These are phyloP conservation scores for Folsomia candida DNA, from an alignment of 2,888 invertebrate genomes.

Conservation along the genomic window DNA sequence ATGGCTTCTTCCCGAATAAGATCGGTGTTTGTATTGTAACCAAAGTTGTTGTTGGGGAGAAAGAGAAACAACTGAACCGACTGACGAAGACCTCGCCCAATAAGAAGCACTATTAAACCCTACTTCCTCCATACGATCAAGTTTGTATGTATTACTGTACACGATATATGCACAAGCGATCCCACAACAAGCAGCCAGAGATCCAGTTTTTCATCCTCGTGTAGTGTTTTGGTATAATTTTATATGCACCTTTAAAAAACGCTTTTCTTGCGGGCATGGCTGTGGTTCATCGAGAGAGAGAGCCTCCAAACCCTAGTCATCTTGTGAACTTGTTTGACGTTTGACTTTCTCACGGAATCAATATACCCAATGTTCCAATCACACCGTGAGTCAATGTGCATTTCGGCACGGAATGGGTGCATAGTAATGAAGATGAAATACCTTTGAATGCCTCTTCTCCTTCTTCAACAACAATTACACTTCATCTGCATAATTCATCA, in stretches of 20 bases:
- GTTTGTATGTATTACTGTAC: too few relatives aligned
- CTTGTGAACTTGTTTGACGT: constrained; percentile 17
- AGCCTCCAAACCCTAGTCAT: constrained; percentile 7
- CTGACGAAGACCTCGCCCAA: too few relatives aligned
- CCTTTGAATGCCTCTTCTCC: constrained; percentile 1
- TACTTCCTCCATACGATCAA: too few relatives aligned
- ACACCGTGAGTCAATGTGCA: neutral
- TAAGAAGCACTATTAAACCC: too few relatives aligned
- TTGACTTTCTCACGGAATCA: constrained; percentile 38
- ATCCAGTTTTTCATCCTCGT: too few relatives aligned
- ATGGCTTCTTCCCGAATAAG: too few relatives aligned
- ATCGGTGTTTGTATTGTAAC: too few relatives aligned
- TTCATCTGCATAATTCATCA: constrained; percentile 14
- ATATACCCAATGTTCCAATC: constrained; percentile 4
- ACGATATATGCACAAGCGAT: too few relatives aligned
- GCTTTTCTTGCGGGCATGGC: constrained; percentile 11
- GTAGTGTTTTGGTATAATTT: neutral
- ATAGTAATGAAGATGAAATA: neutral
- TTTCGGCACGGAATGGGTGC: neutral
- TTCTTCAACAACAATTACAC: neutral
- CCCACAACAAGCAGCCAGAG: too few relatives aligned
- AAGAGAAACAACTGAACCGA: too few relatives aligned
- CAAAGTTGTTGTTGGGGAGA: too few relatives aligned
- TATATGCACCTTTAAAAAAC: neutral
- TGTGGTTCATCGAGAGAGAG: constrained; percentile 10